Base-by-base conservation (phyloP, 2,113 vertebrate species). In the Tichodroma muraria region DNA sequence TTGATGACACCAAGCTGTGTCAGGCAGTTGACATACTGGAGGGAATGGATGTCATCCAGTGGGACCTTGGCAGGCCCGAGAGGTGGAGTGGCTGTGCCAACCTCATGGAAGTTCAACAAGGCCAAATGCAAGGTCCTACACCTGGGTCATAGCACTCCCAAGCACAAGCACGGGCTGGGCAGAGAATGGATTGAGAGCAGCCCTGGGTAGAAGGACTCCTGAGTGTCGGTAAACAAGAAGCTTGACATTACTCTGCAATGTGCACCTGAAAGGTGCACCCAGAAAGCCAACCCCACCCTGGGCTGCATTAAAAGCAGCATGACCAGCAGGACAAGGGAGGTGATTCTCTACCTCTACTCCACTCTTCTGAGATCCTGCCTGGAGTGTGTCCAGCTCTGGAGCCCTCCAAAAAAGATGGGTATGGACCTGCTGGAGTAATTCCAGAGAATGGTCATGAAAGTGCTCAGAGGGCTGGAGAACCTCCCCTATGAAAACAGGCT, bases 101-200 rank as follows among this genome's bases (percentile, higher is more conserved):
- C 23, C 33, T 53, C 45, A 68, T 18, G 16, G 38, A 61, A 69
- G n/a, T 54, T 47, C 47, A 61, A 22, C 11, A 49, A 31, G 25
- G 25, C 40, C 45, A 82, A 42, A 30, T 13, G 12, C 17, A 61
- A 61, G 17, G 14, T 76, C 10, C 54, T 69, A 24, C 14, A 69
- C 8, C 25, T 31, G 35, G 12, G 10, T 14, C 12, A 5, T n/a
- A 76, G 40, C 20, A 76, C 30, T 40, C 11, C 30, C 35, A 54
- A 75, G 11, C 14, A 40, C 24, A 69, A 20, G 10, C 6, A 42
- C 0, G 0, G 11, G 14, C n/a, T 76, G 47, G 40, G 22, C 17
- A 89, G 17, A 61, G 40, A 76, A 61, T 2, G 9, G 31, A 49
- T 2, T 42, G 35, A 76, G 31, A 76, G 47, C 18, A 76, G 47